These are phyloP conservation scores for Galago senegalensis DNA, from an alignment of 2,797 vertebrate genomes.

Conservation along the genomic window DNA sequence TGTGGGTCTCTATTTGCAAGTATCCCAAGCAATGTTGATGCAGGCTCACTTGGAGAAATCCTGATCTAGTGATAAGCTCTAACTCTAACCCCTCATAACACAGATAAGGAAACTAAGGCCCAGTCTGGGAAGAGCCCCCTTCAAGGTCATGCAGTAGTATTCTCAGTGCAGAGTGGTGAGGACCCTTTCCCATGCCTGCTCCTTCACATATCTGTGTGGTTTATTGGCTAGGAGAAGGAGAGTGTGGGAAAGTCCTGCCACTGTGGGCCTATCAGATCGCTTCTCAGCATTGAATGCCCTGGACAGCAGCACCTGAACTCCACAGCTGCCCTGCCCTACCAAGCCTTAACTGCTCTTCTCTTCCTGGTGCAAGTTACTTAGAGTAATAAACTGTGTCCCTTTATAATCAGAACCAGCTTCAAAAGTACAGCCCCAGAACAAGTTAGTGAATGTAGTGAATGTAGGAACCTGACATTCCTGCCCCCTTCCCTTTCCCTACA, in stretches of 20 bases:
- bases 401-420: conserved; percentile 34
- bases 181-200: background rate
- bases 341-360: background rate
- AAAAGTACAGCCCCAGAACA: background rate
- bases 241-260: background rate
- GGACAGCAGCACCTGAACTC: background rate
- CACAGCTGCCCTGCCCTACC: background rate
- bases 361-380: background rate
- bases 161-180: background rate
- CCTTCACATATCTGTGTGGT: too few species aligned
- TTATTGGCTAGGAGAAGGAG: background rate
- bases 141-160: background rate
- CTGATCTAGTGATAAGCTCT: background rate
- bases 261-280: background rate
- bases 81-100: background rate
- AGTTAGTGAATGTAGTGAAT: conserved; percentile 4
- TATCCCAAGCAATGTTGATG: background rate
- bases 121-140: background rate
- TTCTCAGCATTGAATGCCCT: background rate
- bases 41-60: background rate
- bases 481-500: background rate
- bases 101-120: conserved; percentile 20
- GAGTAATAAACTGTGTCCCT: background rate
- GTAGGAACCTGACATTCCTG: background rate
- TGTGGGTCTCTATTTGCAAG: background rate